These are phyloP conservation scores for Scaptomyza pallida DNA, from an alignment of 1,140 invertebrate species.

Conservation along the genomic window DNA sequence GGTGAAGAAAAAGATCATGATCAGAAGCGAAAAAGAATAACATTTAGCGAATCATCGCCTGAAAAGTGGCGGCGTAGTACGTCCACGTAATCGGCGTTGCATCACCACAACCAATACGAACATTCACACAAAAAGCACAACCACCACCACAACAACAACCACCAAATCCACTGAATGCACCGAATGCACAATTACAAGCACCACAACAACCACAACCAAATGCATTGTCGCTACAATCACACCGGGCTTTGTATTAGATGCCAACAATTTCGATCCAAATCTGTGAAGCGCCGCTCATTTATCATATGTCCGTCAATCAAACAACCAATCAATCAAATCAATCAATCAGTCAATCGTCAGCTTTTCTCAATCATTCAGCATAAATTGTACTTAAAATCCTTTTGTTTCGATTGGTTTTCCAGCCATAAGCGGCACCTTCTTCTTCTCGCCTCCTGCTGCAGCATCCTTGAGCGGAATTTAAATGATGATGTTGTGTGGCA, in stretches of 20 bases:
- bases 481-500: conserved; percentile 32
- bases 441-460: conserved; percentile 27
- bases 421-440: conserved; percentile 58
- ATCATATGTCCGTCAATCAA: conserved; percentile 43
- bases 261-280: conserved; percentile 22
- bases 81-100: conserved; percentile 59
- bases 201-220: conserved; percentile 33
- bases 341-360: conserved; percentile 41
- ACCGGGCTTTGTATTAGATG: conserved; percentile 19
- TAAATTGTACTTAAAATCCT: conserved; percentile 70
- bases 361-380: conserved; percentile 48
- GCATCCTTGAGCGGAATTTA: conserved; percentile 33
- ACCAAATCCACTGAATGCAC: conserved; percentile 19
- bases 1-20: conserved; percentile 84
- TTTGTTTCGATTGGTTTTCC: conserved; percentile 77
- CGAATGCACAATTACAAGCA: conserved; percentile 25
- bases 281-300: conserved; percentile 31
- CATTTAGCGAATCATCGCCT: conserved; percentile 54
- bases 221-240: conserved; percentile 50
- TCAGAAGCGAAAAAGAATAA: conserved; percentile 83
- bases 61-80: conserved; percentile 36
- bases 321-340: conserved; percentile 43
- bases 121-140: conserved; percentile 27
- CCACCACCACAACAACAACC: conserved; percentile 31
- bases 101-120: conserved; percentile 38